Evolutionary conservation across 2,888 invertebrate species (phyloP).

Genomic region (Lasioglossum pauxillum): DNA sequence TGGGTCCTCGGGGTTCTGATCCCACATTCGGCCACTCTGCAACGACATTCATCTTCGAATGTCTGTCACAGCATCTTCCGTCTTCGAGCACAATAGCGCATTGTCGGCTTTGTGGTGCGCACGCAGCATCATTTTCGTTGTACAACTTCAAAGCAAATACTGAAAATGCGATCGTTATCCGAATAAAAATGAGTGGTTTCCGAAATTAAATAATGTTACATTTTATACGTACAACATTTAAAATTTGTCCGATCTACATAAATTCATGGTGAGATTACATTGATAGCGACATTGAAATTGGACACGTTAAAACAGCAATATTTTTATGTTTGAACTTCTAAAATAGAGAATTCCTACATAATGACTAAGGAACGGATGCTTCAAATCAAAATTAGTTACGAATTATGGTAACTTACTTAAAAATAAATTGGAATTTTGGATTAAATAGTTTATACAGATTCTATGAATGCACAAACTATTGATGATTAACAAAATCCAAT

Average conservation of each 20-base stretch:
- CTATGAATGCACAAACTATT: too few species aligned
- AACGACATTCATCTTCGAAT: background rate
- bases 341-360: too few species aligned
- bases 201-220: background rate
- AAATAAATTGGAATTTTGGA: too few species aligned
- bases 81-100: background rate
- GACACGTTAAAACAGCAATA: too few species aligned
- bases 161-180: background rate
- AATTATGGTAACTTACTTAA: too few species aligned
- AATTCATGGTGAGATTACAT: too few species aligned
- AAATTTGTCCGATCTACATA: background rate
- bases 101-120: background rate
- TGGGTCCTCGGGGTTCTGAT: background rate
- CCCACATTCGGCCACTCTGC: background rate
- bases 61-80: constrained; percentile 6
- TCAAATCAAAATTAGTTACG: too few species aligned
- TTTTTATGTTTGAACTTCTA: too few species aligned
- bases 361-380: too few species aligned
- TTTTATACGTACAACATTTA: background rate
- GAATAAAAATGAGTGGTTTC: background rate
- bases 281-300: too few species aligned
- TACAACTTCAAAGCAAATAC: background rate
- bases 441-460: too few species aligned
- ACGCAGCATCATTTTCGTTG: background rate
- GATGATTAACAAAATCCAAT: too few species aligned